These are phyloP conservation scores for Dreissena polymorpha DNA, from an alignment of 1,140 invertebrate species.

Conservation along the genomic window DNA sequence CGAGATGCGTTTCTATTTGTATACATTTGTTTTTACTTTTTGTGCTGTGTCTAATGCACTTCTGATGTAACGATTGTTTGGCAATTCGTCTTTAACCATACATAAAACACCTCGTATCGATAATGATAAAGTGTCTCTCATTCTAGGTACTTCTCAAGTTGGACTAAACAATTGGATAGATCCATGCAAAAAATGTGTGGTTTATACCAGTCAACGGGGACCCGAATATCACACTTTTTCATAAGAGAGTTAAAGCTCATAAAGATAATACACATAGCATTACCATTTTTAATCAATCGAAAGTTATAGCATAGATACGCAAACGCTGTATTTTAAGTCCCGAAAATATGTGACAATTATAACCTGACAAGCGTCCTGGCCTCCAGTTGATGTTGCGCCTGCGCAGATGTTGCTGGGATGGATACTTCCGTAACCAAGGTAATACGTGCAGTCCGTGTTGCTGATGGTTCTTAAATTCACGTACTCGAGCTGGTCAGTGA, in stretches of 20 bases:
- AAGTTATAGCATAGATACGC: neutral
- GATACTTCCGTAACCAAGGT: slow-evolving; percentile 73
- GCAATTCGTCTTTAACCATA: no score
- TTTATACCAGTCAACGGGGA: neutral
- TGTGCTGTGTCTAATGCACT: no score
- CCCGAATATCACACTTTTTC: neutral
- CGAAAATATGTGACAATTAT: neutral
- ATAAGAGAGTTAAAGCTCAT: neutral
- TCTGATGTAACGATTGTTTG: no score
- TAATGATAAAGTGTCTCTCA: no score
- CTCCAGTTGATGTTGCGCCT: slow-evolving; percentile 80
- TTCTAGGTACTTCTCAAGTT: no score
- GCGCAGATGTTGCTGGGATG: slow-evolving; percentile 80
- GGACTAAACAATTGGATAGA: neutral
- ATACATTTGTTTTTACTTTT: no score
- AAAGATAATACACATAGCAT: neutral
- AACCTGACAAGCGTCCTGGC: slow-evolving; percentile 76
- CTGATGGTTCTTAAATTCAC: slow-evolving; percentile 65
- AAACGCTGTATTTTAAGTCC: neutral
- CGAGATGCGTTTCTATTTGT: no score
- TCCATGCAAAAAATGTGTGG: neutral
- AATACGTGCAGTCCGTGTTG: slow-evolving; percentile 64
- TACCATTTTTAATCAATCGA: neutral
- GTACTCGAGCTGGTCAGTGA: slow-evolving; percentile 57
- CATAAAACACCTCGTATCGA: no score